Base-by-base conservation (phyloP, 2,888 invertebrate species). In the Gryllus longicercus region DNA sequence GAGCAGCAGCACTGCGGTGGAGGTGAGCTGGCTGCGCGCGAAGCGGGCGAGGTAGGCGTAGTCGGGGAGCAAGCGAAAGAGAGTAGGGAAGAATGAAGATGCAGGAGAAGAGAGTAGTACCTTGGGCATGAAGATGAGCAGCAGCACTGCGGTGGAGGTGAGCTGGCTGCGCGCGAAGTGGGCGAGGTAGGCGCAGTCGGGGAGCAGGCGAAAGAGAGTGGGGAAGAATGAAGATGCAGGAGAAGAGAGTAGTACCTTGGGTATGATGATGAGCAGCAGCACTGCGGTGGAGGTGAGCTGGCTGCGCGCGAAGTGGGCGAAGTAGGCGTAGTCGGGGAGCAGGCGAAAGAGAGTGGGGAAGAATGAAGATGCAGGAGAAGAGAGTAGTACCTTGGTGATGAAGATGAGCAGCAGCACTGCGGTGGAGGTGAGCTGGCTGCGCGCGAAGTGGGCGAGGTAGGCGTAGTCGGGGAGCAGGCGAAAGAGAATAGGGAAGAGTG, bases 81-180 rank as follows among this genome's bases (percentile, higher is more conserved):
- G 86, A 94, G 93, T 49, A 94, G 94, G 87, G 93, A 2, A 25
- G 25, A 25, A 25, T 25, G 25, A 25, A 25, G 25, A 25, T 25
- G 25, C 25, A 38, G 38, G 5, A 38, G 38, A 38, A 38, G 38
- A 38, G 38, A 38, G 38, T 18, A 86, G 84, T 85, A 91, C 94
- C 86, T 97, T 95, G 80, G 97, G 97, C 83, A 94, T 93, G 86
- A 97, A 94, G 85, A 97, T 94, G 86, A 97, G 92, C 82, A 94
- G 90, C 82, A 97, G 90, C 82, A 95, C 94, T 83, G 95, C 89
- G 82, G 96, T 95, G 82, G 96, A 93, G 50, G 97, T 96, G 81
- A 96, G 89, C 85, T 97, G 97, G 83, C 95, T 94, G 83, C 97
- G 92, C 83, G 94, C 87, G 86, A 96, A 96, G 84, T 95, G 93